Evolutionary conservation across 2,888 invertebrate genomes (phyloP).

Genomic region (Osmoderma eremita): DNA sequence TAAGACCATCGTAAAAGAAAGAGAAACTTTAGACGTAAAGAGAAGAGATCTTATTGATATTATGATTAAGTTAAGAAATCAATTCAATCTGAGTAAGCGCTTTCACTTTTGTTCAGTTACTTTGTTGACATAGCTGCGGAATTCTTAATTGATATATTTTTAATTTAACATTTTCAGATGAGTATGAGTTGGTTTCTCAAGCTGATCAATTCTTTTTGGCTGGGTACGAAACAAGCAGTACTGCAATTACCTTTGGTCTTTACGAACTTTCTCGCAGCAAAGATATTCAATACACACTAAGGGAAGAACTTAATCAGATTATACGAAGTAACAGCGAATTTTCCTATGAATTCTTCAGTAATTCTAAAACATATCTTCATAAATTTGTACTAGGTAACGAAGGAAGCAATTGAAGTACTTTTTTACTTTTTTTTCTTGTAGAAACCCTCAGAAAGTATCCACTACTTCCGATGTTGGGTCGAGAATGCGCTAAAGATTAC

Average conservation of each 20-base stretch:
- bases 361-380: constrained; percentile 66
- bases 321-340: constrained; percentile 59
- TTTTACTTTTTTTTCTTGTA: constrained; percentile 42
- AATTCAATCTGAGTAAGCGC: constrained; percentile 48
- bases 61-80: constrained; percentile 56
- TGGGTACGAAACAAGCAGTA: constrained; percentile 67
- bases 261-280: constrained; percentile 63
- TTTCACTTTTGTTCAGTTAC: background rate
- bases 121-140: background rate
- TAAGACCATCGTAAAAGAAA: constrained; percentile 54
- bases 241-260: constrained; percentile 61
- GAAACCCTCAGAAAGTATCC: constrained; percentile 55
- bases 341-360: constrained; percentile 62
- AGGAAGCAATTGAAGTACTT: background rate
- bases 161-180: constrained; percentile 2
- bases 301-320: constrained; percentile 60
- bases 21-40: constrained; percentile 54
- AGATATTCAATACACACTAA: constrained; percentile 63
- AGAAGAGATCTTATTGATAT: constrained; percentile 64
- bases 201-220: constrained; percentile 66
- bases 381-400: constrained; percentile 63
- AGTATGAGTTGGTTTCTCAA: constrained; percentile 52
- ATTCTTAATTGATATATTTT: background rate
- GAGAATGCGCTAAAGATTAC: constrained; percentile 50
- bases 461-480: constrained; percentile 50